phyloP scores from a whole-genome alignment of 2,797 vertebrate genomes.

The Lutjanus argentimaculatus region DNA sequence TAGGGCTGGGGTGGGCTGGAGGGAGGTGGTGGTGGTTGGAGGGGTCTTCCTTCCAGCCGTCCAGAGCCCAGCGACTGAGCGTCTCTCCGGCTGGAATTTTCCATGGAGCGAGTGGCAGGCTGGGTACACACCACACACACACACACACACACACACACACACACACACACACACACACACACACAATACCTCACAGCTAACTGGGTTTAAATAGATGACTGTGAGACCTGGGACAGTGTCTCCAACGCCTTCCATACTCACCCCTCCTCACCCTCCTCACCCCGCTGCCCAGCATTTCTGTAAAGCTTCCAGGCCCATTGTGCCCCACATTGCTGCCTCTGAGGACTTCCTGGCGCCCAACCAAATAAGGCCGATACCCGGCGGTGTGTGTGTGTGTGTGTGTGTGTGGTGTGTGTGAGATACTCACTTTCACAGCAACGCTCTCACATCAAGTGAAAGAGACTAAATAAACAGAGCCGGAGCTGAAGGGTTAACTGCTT shows the following conservation, averaged over 20 bases:
- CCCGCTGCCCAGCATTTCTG: conserved; percentile 61
- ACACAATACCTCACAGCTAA: conserved; percentile 29
- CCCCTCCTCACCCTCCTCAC: conserved; percentile 7
- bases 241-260: not conserved
- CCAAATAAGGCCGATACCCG: conserved; percentile 68
- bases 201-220: conserved; percentile 65
- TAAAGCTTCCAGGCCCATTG: conserved; percentile 56
- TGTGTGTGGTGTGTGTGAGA: conserved; percentile 33
- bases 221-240: conserved; percentile 51
- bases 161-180: not conserved
- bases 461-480: conserved; percentile 30
- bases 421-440: conserved; percentile 41
- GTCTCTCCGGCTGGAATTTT: conserved; percentile 77
- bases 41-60: conserved; percentile 43
- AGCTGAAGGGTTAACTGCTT: conserved; percentile 40
- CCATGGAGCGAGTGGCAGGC: conserved; percentile 68
- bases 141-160: too few species aligned
- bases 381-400: conserved; percentile 33
- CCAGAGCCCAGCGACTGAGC: conserved; percentile 1
- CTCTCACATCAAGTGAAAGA: conserved; percentile 31
- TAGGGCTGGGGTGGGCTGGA: not conserved
- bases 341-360: conserved; percentile 74
- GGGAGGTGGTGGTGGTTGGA: not conserved
- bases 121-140: not conserved
- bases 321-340: conserved; percentile 66